Base-by-base conservation (phyloP, 1,140 invertebrate species). In the Meloidogyne exigua region DNA sequence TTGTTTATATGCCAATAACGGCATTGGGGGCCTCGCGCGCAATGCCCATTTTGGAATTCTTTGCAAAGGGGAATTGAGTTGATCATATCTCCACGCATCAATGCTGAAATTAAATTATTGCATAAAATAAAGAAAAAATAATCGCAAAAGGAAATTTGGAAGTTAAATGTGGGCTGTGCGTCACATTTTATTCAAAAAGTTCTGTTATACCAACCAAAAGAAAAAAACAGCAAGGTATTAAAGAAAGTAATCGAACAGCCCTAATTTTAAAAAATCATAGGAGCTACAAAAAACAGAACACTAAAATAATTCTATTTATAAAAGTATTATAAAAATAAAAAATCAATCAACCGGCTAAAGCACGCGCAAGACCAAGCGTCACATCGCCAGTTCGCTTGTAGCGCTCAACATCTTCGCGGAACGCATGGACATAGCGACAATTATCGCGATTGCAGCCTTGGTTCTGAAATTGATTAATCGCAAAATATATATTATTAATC, bases 11-110 rank as follows among this genome's bases (percentile, higher is more conserved):
- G 76, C 76, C 76, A 78, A 69, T 78, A 77, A 28, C 76, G 76
- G 49, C 76, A 78, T 49, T 66, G 62, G 9, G 76, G 25, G 7
- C 76, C 75, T 21, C 75, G 76, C 75, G 76, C 64, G 63, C 76
- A 78, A 18, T 63, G 42, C 1, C 76, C 76, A 25, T 68, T 77
- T 63, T 75, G 63, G 75, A 67, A 78, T 65, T 78, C 76, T 75
- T 85, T 85, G 82, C 83, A 85, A 49, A 85, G 71, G 28, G 83
- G 83, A 77, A 85, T 86, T 9, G 84, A 84, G 76, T 84, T 84
- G 64, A 85, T 86, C 2, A 74, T 84, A 65, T 85, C 83, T 25
- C 74, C 72, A 28, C 80, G 71, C 32, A 80, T 77, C 64, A 85
- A 79, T 49, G 84, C 83, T 39, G 69, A 32, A 32, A 39, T 21